Percentiles rank a stretch among this genome's conserved stretches.
Evolutionary conservation across 2,888 invertebrate genomes (phyloP).

Genomic region (Scotopteryx bipunctaria): DNA sequence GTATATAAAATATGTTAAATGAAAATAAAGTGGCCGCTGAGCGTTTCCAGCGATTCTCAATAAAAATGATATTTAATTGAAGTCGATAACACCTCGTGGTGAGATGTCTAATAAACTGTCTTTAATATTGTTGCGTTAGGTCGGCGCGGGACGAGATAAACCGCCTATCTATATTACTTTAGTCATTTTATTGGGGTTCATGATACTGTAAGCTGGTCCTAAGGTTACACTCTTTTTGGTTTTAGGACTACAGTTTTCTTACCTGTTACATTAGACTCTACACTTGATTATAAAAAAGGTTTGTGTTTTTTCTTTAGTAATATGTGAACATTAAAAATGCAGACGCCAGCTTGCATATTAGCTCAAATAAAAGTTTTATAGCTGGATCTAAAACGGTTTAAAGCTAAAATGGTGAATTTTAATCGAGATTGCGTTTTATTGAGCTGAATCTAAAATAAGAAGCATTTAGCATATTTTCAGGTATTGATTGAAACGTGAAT

Average conservation of each 20-base stretch:
- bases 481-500: too few species aligned
- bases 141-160: slow-evolving; percentile 64
- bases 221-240: background rate
- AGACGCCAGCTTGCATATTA: slow-evolving; percentile 35
- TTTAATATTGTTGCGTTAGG: slow-evolving; percentile 79
- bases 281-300: too few species aligned
- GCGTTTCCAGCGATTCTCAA: slow-evolving; percentile 71
- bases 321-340: slow-evolving; percentile 28
- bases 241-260: too few species aligned
- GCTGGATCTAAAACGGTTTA: slow-evolving; percentile 27
- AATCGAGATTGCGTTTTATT: background rate
- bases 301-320: too few species aligned
- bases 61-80: slow-evolving; percentile 83
- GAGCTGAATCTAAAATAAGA: background rate
- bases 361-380: slow-evolving; percentile 36
- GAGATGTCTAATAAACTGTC: slow-evolving; percentile 77
- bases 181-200: slow-evolving; percentile 17
- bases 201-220: background rate
- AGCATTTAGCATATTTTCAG: background rate
- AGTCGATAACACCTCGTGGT: slow-evolving; percentile 74
- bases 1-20: slow-evolving; percentile 57
- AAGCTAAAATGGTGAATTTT: slow-evolving; percentile 1
- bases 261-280: too few species aligned
- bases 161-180: slow-evolving; percentile 19
- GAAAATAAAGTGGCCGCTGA: slow-evolving; percentile 62